phyloP scores from a whole-genome alignment of 2,888 invertebrate species.

The Drosophila falleni region DNA sequence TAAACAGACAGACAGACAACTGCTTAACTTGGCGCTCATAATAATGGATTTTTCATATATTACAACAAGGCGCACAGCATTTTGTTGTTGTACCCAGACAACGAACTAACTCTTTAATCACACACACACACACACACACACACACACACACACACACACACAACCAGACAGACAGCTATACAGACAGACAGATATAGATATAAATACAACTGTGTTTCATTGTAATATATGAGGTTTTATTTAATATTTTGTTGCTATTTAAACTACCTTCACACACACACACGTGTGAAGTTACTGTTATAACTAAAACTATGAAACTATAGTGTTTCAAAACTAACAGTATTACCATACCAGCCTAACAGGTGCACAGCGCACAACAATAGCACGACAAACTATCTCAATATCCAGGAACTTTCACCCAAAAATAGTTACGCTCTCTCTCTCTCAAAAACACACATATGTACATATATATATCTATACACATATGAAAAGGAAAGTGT shows the following conservation, averaged over 20 bases:
- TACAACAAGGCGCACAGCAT: slow-evolving; percentile 78
- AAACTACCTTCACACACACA: slow-evolving; percentile 13
- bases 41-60: slow-evolving; percentile 80
- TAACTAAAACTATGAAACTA: slow-evolving; percentile 81
- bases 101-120: slow-evolving; percentile 12
- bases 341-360: slow-evolving; percentile 83
- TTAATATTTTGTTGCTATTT: slow-evolving; percentile 44
- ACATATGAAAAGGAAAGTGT: slow-evolving; percentile 58
- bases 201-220: neutral
- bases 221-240: slow-evolving; percentile 31
- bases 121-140: neutral
- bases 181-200: neutral
- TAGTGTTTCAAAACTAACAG: slow-evolving; percentile 84
- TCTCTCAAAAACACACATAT: neutral
- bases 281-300: slow-evolving; percentile 55
- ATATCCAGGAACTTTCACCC: slow-evolving; percentile 27
- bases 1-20: slow-evolving; percentile 14
- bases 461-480: slow-evolving; percentile 4
- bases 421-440: slow-evolving; percentile 65
- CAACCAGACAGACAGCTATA: neutral
- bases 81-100: slow-evolving; percentile 38
- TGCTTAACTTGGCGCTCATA: slow-evolving; percentile 80
- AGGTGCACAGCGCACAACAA: slow-evolving; percentile 73
- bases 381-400: slow-evolving; percentile 71
- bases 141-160: neutral